phyloP scores from a whole-genome alignment of 2,888 invertebrate species.

The Xanthorhoe spadicearia region DNA sequence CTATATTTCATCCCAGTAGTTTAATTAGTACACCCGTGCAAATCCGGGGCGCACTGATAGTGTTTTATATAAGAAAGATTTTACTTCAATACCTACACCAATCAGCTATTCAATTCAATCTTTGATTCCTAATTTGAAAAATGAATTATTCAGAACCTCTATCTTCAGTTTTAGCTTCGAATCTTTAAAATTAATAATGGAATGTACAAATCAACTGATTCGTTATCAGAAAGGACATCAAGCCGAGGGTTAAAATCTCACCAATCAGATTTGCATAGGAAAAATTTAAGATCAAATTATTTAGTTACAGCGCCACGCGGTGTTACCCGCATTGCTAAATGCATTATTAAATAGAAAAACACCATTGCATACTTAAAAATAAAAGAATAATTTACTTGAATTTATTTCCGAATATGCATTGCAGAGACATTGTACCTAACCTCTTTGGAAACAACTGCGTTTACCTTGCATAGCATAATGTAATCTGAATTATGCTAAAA shows the following conservation, averaged over 20 bases:
- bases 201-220: conserved; percentile 6
- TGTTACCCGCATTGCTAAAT: too few relatives aligned
- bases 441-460: not conserved
- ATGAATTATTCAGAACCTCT: conserved; percentile 1
- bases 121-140: not conserved
- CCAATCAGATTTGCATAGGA: not conserved
- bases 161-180: not conserved
- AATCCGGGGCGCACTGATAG: too few relatives aligned
- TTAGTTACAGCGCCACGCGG: too few relatives aligned
- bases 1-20: too few relatives aligned
- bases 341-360: too few relatives aligned
- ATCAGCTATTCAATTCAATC: not conserved
- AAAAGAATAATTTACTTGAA: too few relatives aligned
- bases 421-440: not conserved
- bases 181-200: conserved; percentile 7
- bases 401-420: not conserved
- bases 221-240: not conserved
- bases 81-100: not conserved
- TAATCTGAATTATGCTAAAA: conserved; percentile 37
- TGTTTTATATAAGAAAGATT: too few relatives aligned
- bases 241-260: not conserved
- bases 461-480: conserved; percentile 14
- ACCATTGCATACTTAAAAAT: too few relatives aligned
- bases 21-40: too few relatives aligned
- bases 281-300: not conserved